A percentile compares a stretch with the other conserved stretches of the same genome.
Evolutionary conservation across 2,888 invertebrate genomes (phyloP).

Genomic region (Drosophila paramelanica): DNA sequence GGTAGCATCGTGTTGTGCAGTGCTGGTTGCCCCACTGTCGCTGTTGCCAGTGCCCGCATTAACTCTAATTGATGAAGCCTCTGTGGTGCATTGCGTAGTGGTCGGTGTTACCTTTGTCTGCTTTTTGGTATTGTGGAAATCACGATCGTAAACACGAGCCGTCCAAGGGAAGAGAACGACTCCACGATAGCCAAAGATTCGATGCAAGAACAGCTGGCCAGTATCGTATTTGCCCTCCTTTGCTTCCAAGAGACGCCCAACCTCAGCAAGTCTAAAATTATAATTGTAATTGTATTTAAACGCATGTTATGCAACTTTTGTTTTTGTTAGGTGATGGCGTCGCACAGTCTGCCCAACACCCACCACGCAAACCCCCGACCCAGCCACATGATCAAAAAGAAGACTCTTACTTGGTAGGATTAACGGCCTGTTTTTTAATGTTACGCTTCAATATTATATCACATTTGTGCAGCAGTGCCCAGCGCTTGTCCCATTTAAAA

Average conservation of each 20-base stretch:
- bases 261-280: slow-evolving; percentile 93
- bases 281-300: neutral
- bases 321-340: slow-evolving; percentile 28
- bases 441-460: slow-evolving; percentile 66
- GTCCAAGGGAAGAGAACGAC: slow-evolving; percentile 98
- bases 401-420: slow-evolving; percentile 64
- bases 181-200: slow-evolving; percentile 98
- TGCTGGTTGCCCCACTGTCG: slow-evolving; percentile 18
- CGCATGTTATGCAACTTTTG: slow-evolving; percentile 72
- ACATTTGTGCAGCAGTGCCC: slow-evolving; percentile 58
- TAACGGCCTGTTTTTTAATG: slow-evolving; percentile 70
- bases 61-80: slow-evolving; percentile 51
- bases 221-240: slow-evolving; percentile 97
- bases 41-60: slow-evolving; percentile 28
- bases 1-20: slow-evolving; percentile 25
- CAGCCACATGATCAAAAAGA: neutral
- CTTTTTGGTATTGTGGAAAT: slow-evolving; percentile 88
- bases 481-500: slow-evolving; percentile 66
- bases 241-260: slow-evolving; percentile 95
- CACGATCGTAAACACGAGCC: slow-evolving; percentile 97
- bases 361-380: slow-evolving; percentile 8
- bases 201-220: slow-evolving; percentile 97
- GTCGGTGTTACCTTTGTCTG: slow-evolving; percentile 81
- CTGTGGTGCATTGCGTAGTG: slow-evolving; percentile 49
- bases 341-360: slow-evolving; percentile 16